Conservation (phyloP, 2,113 vertebrate species). For the Salminus brasiliensis region DNA sequence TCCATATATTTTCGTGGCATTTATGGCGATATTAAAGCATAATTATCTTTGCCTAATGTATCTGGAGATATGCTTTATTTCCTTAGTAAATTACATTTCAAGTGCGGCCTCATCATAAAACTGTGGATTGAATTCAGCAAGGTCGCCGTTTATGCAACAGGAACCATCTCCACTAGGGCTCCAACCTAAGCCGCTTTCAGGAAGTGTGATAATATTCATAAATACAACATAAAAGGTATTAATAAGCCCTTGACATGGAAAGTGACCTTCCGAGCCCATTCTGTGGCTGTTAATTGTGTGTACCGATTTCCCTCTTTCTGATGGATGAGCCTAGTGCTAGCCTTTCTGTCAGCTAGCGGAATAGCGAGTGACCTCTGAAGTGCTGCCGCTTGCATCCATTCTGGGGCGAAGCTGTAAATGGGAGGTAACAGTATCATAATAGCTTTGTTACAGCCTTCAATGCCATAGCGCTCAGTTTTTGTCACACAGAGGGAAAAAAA, state of each 20-base stretch:
- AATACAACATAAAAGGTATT: background rate
- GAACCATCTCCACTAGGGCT: background rate
- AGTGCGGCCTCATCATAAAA: background rate
- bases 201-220: slow-evolving; percentile 13
- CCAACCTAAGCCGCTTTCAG: background rate
- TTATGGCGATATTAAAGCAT: slow-evolving; percentile 44
- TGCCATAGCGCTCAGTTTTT: background rate
- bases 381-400: background rate
- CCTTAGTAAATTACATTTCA: slow-evolving; percentile 29
- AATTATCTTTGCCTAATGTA: slow-evolving; percentile 43
- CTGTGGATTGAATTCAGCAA: background rate
- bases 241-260: slow-evolving; percentile 29
- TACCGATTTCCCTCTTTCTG: slow-evolving; percentile 11
- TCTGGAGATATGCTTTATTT: slow-evolving; percentile 37
- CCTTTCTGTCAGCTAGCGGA: slow-evolving; percentile 1
- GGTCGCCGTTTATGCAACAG: slow-evolving; percentile 11
- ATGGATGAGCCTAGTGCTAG: background rate
- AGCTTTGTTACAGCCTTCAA: background rate
- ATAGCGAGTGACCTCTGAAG: slow-evolving; percentile 33
- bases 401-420: slow-evolving; percentile 39
- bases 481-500: slow-evolving; percentile 3
- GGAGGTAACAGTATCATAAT: slow-evolving; percentile 37
- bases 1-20: slow-evolving; percentile 35
- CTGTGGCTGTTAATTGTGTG: slow-evolving; percentile 42
- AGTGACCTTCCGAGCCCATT: slow-evolving; percentile 43